Base-by-base conservation (phyloP, 2,888 invertebrate genomes). In the Drosophila sordidula region DNA sequence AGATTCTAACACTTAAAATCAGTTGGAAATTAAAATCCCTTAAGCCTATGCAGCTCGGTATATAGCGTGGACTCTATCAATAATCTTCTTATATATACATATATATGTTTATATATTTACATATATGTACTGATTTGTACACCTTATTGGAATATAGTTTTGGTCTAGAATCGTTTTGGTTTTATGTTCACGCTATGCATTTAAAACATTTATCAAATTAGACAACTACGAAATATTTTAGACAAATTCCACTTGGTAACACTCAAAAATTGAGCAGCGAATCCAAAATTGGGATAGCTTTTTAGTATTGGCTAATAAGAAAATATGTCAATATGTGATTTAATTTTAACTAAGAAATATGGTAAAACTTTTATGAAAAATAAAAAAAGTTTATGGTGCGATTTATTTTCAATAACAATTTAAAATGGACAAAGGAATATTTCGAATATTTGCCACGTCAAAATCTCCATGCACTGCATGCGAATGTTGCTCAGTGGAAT, bases 81-180 rank as follows among this genome's bases (percentile, higher is more conserved):
- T 49, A 66, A 44, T 39, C 12, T 39, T 12, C 42, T 38, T 44
- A 25, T 36, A 32, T 6, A 36, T 41, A 29, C 47, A 29, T 41
- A 14, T 41, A 29, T 54, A 44, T 51, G 38, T 47, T 49, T 66
- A 47, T 42, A 39, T 29, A 55, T 56, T 32, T 38, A 25, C 11
- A 14, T 26, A 16, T 44, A 26, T 32, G 34, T 42, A 29, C 49
- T 46, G 14, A 25, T 64, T 77, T 83, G 59, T 83, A 83, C 81
- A 88, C 45, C 55, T 77, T 70, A 80, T 62, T 64, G 59, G 67
- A 64, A 65, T 71, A 49, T 41, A 22, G 45, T 83, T 63, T 83
- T 88, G 83, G 89, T 88, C 89, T 80, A 88, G 70, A 56, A 54
- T 79, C 54, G 38, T 44, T 55, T 55, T 66, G 14, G 6, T 38